These are phyloP conservation scores for Argyra leucocephala DNA, from an alignment of 2,888 invertebrate genomes.

Conservation along the genomic window DNA sequence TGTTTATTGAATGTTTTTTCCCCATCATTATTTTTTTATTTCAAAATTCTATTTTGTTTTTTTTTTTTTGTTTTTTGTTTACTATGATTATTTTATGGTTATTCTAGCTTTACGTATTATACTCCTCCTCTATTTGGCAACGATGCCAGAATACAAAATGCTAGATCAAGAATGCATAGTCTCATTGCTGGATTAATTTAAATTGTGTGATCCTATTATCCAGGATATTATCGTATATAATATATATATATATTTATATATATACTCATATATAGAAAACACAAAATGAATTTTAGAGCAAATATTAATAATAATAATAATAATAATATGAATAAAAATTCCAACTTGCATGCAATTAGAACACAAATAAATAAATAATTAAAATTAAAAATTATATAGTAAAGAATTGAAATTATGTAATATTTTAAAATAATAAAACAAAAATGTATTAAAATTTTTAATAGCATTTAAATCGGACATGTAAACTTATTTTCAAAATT, in stretches of 20 bases:
- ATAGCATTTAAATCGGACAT: too few species aligned
- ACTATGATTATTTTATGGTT: not conserved
- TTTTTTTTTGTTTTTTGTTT: not conserved
- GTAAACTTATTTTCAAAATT: too few species aligned
- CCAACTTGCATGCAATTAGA: not conserved
- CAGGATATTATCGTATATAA: not conserved
- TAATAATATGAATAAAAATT: not conserved
- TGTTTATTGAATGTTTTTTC: not conserved
- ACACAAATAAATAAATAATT: not conserved
- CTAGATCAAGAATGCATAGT: not conserved
- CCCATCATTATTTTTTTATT: too few species aligned
- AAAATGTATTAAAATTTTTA: too few species aligned
- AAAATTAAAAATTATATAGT: too few species aligned
- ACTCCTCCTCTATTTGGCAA: not conserved
- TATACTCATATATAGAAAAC: not conserved
- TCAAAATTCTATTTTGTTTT: not conserved
- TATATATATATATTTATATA: too few species aligned
- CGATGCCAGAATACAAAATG: slow-evolving; percentile 6
- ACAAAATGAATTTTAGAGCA: not conserved
- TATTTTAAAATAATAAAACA: too few species aligned
- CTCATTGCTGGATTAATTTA: slow-evolving; percentile 1
- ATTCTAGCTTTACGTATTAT: not conserved
- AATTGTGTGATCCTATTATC: not conserved
- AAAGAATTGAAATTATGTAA: too few species aligned
- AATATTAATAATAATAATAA: too few species aligned